phyloP scores from a whole-genome alignment of 2,113 vertebrate genomes.

The Halcyon senegalensis region DNA sequence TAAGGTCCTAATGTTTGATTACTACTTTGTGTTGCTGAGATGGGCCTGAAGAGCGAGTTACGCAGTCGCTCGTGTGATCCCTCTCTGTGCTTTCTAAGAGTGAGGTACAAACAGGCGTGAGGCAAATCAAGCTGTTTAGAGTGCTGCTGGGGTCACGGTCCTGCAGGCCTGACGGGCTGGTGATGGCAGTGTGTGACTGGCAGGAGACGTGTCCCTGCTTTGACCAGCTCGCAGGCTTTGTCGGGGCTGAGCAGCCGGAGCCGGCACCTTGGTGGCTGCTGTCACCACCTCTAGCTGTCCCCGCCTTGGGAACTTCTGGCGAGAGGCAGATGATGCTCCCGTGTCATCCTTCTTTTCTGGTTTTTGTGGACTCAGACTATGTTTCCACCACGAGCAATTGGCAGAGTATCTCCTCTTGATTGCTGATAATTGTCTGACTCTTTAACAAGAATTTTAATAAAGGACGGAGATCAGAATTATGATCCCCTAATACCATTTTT shows the following conservation, averaged over 20 bases:
- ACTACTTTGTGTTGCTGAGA: not conserved
- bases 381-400: not conserved
- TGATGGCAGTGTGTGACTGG: not conserved
- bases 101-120: accelerated
- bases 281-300: not conserved
- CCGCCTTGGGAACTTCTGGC: not conserved
- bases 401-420: not conserved
- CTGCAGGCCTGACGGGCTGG: not conserved
- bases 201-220: not conserved
- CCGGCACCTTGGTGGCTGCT: accelerated
- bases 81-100: not conserved
- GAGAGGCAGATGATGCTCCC: accelerated
- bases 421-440: not conserved
- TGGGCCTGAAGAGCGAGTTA: not conserved
- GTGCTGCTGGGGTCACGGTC: not conserved
- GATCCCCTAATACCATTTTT: not conserved
- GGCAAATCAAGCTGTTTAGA: not conserved
- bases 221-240: not conserved
- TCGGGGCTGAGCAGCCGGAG: not conserved
- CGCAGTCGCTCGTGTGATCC: not conserved
- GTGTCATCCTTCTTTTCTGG: accelerated
- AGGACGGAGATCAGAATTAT: not conserved
- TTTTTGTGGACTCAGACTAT: accelerated
- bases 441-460: slow-evolving; percentile 21
- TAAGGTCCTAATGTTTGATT: not conserved